Evolutionary conservation across 23 tunicate species (phyloP), one percentile per base, ranked within the genome.

Genomic region (Trididemnum miniatum): DNA sequence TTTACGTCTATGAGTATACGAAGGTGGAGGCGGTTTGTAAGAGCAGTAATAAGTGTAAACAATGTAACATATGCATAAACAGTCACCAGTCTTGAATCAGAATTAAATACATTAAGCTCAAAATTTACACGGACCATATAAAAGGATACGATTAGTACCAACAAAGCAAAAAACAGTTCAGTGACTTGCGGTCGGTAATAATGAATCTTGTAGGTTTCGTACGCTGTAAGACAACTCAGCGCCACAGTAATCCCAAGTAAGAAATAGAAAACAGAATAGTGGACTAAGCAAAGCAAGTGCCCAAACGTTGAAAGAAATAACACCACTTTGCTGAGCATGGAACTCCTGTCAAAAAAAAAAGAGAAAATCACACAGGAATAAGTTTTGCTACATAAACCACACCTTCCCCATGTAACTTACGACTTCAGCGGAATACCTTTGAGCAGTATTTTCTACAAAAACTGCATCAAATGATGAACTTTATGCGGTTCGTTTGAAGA

Each of bases 161-260:
- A 20, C 29, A 78, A 2, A 2, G 71, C 49, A 85, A 59, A 85
- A 66, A 85, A 85, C 73, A 90, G 28, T n/a, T 51, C 50, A 23
- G 59, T 76, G 26, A 85, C 80, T 26, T 78, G 69, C 0, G 77
- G 50, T 34, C 96, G 78, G 40, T 72, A 90, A 59, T 65, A 90
- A 54, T 90, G 89, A 23, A 85, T 54, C 65, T 90, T 90, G 79
- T 90, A 85, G 0, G 84, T 82, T 64, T 90, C 96, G 64, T 90
- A 85, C 49, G 81, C 27, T 0, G 96, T 90, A 22, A 90, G 84
- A 80, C 83, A 39, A 30, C 87, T 72, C 1, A 90, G 79, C 0
- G 65, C 79, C 15, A 89, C 89, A 2, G 82, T 80, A 75, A 85
- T 72, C 0, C 89, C 81, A 30, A 90, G 86, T 15, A 81, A 71